Evolutionary conservation across 1,140 invertebrate genomes (phyloP), one percentile per base, ranked within the genome.

Genomic region (Proales similis): DNA sequence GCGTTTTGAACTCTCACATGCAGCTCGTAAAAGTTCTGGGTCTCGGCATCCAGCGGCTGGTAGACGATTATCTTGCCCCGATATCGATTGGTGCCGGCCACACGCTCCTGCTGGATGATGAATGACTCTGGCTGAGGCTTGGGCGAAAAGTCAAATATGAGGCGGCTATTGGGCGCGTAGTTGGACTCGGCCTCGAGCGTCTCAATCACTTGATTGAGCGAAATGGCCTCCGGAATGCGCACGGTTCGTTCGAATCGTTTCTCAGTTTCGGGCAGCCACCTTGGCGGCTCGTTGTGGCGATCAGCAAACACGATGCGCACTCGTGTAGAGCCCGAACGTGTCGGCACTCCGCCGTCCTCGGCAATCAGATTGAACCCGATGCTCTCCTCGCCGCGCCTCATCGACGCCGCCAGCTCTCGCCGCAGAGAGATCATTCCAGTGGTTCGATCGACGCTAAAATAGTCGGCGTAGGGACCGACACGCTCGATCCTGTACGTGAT

Each of bases 1-100:
- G 89, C 89, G 77, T 93, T 92, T 77, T 94, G 43, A 1, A 48
- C 45, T 9, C 45, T 11, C 4, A 63, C 43, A 7, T 47, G 36
- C 4, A 63, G 19, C n/a, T 63, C 30, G 29, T 63, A 63, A 5
- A 47, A 33, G 24, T 36, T 47, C 48, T 47, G 27, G 0, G 32
- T n/a, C 12, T 63, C 60, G 27, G 60, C 60, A 26, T 63, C 60
- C 5, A 63, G 17, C 14, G 43, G 43, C 19, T 63, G 43, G 30
- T 63, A 63, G 27, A 63, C 43, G 19, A 47, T 48, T 46, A 63
- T 48, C 29, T 48, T 36, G 11, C 51, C 51, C 17, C 51, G 24
- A 14, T 57, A 57, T 24, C 51, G 33, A 42, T 57, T 57, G 2
- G 51, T 57, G 24, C 93, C 88, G 92, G 68, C 24, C 30, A 57